phyloP scores from a whole-genome alignment of 2,888 invertebrate genomes.

The Xestoiulus laeticollis region DNA sequence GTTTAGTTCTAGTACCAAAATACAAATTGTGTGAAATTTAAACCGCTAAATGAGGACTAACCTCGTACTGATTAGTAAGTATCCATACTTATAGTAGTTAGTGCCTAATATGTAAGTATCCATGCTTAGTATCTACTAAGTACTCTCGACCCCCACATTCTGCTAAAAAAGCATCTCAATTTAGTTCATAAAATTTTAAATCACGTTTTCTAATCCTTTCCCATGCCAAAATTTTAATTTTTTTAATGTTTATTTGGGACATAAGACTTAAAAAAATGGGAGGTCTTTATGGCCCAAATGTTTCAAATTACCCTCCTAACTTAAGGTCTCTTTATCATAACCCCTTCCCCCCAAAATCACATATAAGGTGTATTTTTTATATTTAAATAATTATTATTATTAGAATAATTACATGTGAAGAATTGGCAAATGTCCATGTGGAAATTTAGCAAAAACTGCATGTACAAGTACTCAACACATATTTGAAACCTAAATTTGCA shows the following conservation, averaged over 20 bases:
- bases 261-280: background rate
- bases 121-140: too few species aligned
- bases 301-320: background rate
- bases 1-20: too few species aligned
- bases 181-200: background rate
- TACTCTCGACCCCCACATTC: background rate
- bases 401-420: background rate
- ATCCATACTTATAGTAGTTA: too few species aligned
- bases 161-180: background rate
- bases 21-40: too few species aligned
- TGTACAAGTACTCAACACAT: background rate
- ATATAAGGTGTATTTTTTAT: background rate
- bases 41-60: too few species aligned
- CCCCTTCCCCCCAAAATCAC: background rate
- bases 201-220: constrained; percentile 12
- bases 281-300: constrained; percentile 31
- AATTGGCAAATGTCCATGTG: background rate
- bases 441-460: background rate
- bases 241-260: background rate
- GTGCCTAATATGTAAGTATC: too few species aligned
- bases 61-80: too few species aligned
- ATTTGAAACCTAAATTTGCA: background rate
- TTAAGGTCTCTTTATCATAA: background rate
- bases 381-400: background rate
- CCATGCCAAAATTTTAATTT: background rate